These are phyloP conservation scores for Cheracebus regulus DNA, from an alignment of 2,797 vertebrate genomes.

Conservation along the genomic window DNA sequence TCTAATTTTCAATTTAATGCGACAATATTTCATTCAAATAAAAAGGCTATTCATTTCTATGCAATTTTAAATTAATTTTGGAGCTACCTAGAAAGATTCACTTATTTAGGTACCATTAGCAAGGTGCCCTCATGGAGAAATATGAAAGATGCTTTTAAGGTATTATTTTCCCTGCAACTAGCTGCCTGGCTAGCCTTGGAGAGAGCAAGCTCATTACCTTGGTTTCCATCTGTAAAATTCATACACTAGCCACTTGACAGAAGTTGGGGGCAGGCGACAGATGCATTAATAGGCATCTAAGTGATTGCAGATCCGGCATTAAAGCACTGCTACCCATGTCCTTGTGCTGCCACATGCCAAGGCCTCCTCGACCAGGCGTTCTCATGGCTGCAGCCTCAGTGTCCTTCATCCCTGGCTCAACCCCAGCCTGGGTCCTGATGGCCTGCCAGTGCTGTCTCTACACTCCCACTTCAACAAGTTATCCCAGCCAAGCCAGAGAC, in stretches of 20 bases:
- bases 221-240: background rate
- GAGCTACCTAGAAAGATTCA: background rate
- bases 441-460: background rate
- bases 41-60: background rate
- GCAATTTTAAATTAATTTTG: conserved; percentile 46
- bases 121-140: background rate
- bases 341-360: background rate
- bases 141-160: background rate
- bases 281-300: background rate
- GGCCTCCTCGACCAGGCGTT: background rate
- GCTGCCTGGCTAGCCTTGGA: background rate
- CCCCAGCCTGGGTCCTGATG: background rate
- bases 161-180: background rate
- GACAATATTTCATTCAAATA: background rate
- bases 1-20: background rate
- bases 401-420: background rate
- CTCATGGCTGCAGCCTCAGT: background rate
- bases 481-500: background rate
- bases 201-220: background rate
- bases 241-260: background rate
- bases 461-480: background rate
- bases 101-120: background rate
- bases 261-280: background rate
- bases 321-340: background rate
- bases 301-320: background rate